Conservation (phyloP, 2,113 vertebrate genomes). For the Lophius piscatorius region DNA sequence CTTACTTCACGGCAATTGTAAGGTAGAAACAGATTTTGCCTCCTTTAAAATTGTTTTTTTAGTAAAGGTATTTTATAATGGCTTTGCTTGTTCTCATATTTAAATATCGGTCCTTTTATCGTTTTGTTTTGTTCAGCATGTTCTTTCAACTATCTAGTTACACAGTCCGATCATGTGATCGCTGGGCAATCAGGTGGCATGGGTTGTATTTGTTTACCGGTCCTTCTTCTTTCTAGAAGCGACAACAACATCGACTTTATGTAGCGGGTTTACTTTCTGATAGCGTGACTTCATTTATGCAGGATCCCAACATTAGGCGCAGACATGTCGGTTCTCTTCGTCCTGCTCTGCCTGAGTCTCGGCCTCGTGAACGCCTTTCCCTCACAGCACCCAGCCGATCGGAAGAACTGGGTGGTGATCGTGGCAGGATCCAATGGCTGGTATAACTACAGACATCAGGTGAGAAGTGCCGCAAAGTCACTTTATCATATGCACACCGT, state of each 20-base stretch:
- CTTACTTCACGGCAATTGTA: not conserved
- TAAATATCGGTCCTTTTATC: not conserved
- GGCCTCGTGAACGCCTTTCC: conserved; percentile 64
- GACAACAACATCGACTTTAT: no score
- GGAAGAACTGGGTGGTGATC: conserved; percentile 96
- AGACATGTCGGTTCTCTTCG: conserved; percentile 71
- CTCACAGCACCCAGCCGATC: conserved; percentile 74
- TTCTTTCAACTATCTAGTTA: not conserved
- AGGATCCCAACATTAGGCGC: not conserved
- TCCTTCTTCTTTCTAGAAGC: no score
- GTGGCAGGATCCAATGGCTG: conserved; percentile 93
- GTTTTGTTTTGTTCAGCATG: not conserved
- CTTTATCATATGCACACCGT: not conserved
- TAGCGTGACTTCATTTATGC: no score
- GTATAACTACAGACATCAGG: conserved; percentile 98
- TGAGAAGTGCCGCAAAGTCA: conserved; percentile 58
- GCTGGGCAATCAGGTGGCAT: not conserved
- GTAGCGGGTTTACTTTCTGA: no score
- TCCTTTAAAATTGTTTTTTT: not conserved
- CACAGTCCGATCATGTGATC: conserved; percentile 44
- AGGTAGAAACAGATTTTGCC: not conserved
- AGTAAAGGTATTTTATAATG: no score
- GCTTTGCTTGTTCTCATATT: no score
- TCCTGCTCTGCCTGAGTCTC: conserved; percentile 76
- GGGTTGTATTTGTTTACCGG: not conserved